Conservation (phyloP, 2,888 invertebrate species). For the Melinopterus prodromus region DNA sequence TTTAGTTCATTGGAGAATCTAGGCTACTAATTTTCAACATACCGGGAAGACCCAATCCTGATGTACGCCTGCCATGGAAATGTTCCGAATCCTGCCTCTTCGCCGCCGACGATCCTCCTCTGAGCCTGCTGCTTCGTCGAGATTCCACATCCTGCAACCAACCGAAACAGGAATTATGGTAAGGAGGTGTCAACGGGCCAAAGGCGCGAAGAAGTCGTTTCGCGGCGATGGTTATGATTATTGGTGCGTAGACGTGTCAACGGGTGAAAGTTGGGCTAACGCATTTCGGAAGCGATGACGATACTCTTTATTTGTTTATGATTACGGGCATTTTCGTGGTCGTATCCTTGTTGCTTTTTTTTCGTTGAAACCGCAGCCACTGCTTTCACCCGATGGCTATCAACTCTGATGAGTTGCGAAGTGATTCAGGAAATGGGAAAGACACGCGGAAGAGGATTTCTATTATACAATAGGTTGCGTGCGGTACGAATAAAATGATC, state of each 20-base stretch:
- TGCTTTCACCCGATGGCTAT: neutral
- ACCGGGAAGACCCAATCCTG: conserved; percentile 89
- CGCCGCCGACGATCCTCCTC: conserved; percentile 89
- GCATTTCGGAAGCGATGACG: conserved; percentile 32
- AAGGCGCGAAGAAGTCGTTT: conserved; percentile 7
- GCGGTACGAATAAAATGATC: neutral
- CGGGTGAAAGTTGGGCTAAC: conserved; percentile 29
- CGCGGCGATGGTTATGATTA: conserved; percentile 23
- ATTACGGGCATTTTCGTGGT: neutral
- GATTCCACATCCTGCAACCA: conserved; percentile 83
- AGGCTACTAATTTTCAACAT: conserved; percentile 42
- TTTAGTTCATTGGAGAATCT: too few species aligned
- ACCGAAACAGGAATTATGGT: conserved; percentile 23
- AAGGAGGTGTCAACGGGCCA: neutral
- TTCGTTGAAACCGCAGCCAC: neutral
- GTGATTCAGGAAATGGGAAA: neutral
- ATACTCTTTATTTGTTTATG: neutral
- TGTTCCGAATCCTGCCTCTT: conserved; percentile 92
- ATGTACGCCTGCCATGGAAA: conserved; percentile 98
- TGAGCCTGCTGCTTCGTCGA: conserved; percentile 88
- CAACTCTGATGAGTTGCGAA: neutral
- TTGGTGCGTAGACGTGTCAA: conserved; percentile 33
- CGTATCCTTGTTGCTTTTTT: neutral
- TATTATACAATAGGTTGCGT: conserved; percentile 4
- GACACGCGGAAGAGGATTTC: neutral